These are phyloP conservation scores for Lucinisca nassula DNA, from an alignment of 2,888 invertebrate species.

Conservation along the genomic window DNA sequence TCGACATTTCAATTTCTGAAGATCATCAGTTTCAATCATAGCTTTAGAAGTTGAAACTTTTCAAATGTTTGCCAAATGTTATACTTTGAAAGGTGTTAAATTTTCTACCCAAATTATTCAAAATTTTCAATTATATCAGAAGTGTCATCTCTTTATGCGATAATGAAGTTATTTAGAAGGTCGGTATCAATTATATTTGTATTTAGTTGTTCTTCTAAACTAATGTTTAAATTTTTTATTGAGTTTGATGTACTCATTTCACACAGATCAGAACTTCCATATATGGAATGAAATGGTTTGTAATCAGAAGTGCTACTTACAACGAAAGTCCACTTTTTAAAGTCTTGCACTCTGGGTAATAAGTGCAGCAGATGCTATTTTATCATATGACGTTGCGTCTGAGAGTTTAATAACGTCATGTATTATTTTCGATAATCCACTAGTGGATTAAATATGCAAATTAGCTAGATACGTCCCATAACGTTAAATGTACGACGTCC, in stretches of 20 bases:
- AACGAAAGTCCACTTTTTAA: no score
- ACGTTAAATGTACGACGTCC: no score
- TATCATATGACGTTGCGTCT: no score
- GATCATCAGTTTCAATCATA: not conserved
- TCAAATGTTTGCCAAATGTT: constrained; percentile 5
- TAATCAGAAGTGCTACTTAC: no score
- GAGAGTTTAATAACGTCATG: no score
- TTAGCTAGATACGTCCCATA: no score
- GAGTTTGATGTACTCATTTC: not conserved
- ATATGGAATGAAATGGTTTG: no score
- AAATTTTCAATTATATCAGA: constrained; percentile 8
- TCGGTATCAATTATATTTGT: not conserved
- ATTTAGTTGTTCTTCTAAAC: not conserved
- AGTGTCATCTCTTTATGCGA: not conserved
- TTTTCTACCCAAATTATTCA: constrained; percentile 3
- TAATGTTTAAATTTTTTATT: not conserved
- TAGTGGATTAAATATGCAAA: no score
- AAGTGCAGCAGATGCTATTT: no score
- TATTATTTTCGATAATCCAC: no score
- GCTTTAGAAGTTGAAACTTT: constrained; percentile 9
- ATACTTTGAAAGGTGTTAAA: constrained; percentile 8
- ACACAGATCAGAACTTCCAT: not conserved
- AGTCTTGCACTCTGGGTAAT: no score
- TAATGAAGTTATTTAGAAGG: constrained; percentile 1
- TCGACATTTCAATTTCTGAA: not conserved